These are phyloP conservation scores for Achlya flavicornis DNA, from an alignment of 2,888 invertebrate genomes.

Conservation along the genomic window DNA sequence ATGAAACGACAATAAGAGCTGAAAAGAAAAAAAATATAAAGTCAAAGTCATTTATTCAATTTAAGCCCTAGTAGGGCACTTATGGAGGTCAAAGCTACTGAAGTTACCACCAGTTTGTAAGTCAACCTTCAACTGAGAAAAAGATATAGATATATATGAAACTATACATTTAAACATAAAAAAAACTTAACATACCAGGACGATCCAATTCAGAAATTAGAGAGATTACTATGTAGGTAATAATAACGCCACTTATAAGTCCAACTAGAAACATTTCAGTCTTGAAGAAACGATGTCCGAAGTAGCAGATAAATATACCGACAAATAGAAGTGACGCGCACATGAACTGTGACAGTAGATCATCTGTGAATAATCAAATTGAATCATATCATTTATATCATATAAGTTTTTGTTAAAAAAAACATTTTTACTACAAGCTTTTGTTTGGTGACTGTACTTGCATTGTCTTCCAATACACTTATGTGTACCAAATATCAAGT, in stretches of 20 bases:
- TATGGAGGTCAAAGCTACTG: too few relatives aligned
- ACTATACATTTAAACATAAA: neutral
- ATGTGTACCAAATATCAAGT: too few relatives aligned
- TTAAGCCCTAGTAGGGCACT: too few relatives aligned
- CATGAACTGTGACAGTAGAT: constrained; percentile 73
- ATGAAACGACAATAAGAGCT: constrained; percentile 80
- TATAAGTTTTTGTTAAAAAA: too few relatives aligned
- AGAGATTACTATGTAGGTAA: constrained; percentile 80
- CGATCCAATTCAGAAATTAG: constrained; percentile 47
- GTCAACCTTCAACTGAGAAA: too few relatives aligned
- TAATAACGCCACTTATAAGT: constrained; percentile 81
- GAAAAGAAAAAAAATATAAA: constrained; percentile 37
- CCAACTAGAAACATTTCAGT: constrained; percentile 85
- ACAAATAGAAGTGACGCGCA: constrained; percentile 82
- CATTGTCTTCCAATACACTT: too few relatives aligned
- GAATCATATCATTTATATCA: too few relatives aligned
- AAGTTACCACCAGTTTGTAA: too few relatives aligned
- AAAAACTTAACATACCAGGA: constrained; percentile 36
- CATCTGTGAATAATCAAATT: constrained; percentile 57
- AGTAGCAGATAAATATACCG: constrained; percentile 85
- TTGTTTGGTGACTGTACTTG: too few relatives aligned
- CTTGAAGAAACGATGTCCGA: constrained; percentile 86
- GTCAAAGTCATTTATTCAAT: too few relatives aligned
- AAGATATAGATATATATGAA: too few relatives aligned
- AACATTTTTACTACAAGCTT: too few relatives aligned